Conservation (phyloP, 2,113 vertebrate species). For the Passer domesticus region DNA sequence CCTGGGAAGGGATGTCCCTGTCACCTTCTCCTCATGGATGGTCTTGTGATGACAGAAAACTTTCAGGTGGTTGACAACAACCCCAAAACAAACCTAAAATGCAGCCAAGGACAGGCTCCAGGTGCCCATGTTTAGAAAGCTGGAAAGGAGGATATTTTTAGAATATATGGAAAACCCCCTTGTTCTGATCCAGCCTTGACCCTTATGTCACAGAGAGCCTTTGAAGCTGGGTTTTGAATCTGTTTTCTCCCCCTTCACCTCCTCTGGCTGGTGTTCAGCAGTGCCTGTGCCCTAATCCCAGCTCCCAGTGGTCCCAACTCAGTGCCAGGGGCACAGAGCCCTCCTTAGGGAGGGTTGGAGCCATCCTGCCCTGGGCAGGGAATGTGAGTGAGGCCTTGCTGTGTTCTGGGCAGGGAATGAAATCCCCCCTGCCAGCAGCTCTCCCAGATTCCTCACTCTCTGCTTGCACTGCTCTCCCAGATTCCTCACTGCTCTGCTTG, state of each 20-base stretch:
- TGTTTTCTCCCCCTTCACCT: neutral
- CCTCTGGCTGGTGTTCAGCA: neutral
- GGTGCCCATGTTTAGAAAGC: neutral
- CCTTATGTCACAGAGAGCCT: neutral
- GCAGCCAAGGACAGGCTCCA: neutral
- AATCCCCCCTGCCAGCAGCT: neutral
- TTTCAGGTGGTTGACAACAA: neutral
- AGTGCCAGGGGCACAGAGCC: neutral
- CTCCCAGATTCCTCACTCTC: neutral
- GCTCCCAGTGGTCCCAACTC: neutral
- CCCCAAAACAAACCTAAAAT: neutral
- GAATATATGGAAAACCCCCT: fast-evolving
- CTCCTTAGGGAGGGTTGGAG: neutral
- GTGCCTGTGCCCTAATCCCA: neutral
- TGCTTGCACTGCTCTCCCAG: neutral
- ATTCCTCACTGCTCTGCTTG: neutral
- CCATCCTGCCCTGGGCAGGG: neutral
- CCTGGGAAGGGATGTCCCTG: neutral
- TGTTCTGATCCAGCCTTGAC: neutral
- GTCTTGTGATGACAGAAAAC: neutral
- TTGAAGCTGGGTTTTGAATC: neutral
- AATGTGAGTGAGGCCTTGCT: neutral
- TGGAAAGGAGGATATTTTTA: neutral
- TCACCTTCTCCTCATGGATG: neutral
- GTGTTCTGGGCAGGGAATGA: neutral